Evolutionary conservation across 2,888 invertebrate species (phyloP), one percentile per base, ranked within the genome.

Genomic region (Andrena flavipes): DNA sequence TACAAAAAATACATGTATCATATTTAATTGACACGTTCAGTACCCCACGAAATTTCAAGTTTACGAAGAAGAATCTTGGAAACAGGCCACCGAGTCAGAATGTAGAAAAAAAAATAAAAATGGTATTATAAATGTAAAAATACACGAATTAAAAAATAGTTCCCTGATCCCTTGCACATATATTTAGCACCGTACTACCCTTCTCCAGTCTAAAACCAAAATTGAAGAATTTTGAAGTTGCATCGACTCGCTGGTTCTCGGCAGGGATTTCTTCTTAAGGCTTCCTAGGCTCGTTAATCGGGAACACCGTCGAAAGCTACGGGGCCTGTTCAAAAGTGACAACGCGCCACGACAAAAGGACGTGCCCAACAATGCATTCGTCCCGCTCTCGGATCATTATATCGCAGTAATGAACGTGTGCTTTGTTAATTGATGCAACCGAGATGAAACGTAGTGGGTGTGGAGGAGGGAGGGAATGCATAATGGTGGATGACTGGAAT

Each of bases 391-490:
- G 80, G 84, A 80, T 84, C 82, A 74, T 88, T 83, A 83, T 82
- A 84, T 69, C 78, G 84, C 81, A 63, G 82, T 86, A 86, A 89
- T 82, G 87, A 85, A 86, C 80, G 83, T 84, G 82, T 86, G 80
- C 80, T 83, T 85, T 84, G 88, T 89, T 89, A 89, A 85, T 89
- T 86, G 86, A 79, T 84, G 85, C 81, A 65, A 83, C 84, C 83
- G 73, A 85, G 83, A 88, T 84, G 88, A 88, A 81, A 86, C 75
- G 68, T 33, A 26, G 74, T 70, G 60, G 20, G 13, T 23, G 60
- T n/a, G 8, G 20, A 23, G 13, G 10, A 20, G 42, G 80, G 26
- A 51, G 7, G 33, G 62, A 48, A 67, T n/a, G 67, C 49, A 77
- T 71, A 67, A 67, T 63, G 73, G 67, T 63, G 73, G 23, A 67